Evolutionary conservation across 2,113 vertebrate genomes (phyloP).

Genomic region (Grantiella picta): DNA sequence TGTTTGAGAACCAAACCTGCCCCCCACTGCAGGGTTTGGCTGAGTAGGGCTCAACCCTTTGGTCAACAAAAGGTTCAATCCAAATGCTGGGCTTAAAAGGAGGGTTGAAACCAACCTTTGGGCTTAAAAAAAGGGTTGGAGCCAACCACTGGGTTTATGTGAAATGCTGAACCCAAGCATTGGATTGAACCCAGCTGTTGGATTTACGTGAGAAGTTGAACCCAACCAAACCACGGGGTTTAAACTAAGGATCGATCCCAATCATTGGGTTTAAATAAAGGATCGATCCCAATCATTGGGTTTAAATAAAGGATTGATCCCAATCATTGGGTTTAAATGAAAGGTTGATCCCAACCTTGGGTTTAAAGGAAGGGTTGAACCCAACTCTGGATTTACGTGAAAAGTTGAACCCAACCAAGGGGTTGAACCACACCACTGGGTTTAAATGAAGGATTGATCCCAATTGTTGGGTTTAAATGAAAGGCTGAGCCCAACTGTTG

Average conservation of each 20-base stretch:
- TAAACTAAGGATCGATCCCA: neutral
- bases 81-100: neutral
- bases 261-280: no score
- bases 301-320: neutral
- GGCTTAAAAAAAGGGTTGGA: accelerated
- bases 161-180: neutral
- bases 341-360: neutral
- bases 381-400: neutral
- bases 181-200: accelerated
- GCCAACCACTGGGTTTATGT: accelerated
- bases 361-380: neutral
- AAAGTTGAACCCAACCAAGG: neutral
- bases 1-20: accelerated
- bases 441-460: neutral
- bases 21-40: neutral
- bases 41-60: neutral
- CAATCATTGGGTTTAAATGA: accelerated
- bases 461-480: accelerated
- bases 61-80: neutral
- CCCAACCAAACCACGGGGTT: accelerated
- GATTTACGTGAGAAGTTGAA: accelerated
- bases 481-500: neutral
- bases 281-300: neutral
- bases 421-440: accelerated
- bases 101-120: accelerated